Evolutionary conservation across 2,797 vertebrate genomes (phyloP), one percentile per base, ranked within the genome.

Genomic region (Tenualosa ilisha): DNA sequence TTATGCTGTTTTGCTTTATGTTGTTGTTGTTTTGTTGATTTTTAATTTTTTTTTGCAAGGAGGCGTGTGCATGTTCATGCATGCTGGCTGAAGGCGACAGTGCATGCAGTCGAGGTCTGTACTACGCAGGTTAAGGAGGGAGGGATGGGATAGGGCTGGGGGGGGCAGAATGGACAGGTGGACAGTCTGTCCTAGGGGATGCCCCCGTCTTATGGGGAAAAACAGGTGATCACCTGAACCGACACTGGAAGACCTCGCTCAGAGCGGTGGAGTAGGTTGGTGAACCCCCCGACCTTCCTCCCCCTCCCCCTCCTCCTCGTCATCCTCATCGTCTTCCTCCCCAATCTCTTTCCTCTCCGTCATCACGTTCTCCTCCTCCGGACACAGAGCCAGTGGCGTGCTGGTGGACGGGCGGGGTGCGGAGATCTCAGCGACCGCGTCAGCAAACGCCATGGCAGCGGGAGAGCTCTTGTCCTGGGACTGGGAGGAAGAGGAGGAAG

Each of bases 401-500:
- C 94, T 95, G 6, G 92, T 68, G 40, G 95, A 93, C 59, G 93
- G 91, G 94, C 87, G 87, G 86, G 93, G 93, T 92, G 95, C 89
- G 20, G 81, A 24, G 2, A 22, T 50, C 84, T 89, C 85, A 59
- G 89, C 22, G 91, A 92, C 51, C 88, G 93, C 93, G 43, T 96
- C 95, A 0, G 26, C 68, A 4, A 65, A 3, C 11, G n/a, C 63
- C 24, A 3, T 65, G 63, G 65, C 26, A 26, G 63, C 65, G 31
- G 31, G 65, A 5, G 72, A 79, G 72, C 2, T 95, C 93, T 98
- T 99, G 88, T 97, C 98, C 79, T 97, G 97, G 53, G 95, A 96
- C 93, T 96, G 96, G 7, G 97, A 98, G 85, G 97, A 97, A 83
- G 97, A 99, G 43, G 98, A 96, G 0, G 98, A 98, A 1, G 98